phyloP scores from a whole-genome alignment of 2,797 vertebrate genomes.

The Gymnoscopelus microlampas region DNA sequence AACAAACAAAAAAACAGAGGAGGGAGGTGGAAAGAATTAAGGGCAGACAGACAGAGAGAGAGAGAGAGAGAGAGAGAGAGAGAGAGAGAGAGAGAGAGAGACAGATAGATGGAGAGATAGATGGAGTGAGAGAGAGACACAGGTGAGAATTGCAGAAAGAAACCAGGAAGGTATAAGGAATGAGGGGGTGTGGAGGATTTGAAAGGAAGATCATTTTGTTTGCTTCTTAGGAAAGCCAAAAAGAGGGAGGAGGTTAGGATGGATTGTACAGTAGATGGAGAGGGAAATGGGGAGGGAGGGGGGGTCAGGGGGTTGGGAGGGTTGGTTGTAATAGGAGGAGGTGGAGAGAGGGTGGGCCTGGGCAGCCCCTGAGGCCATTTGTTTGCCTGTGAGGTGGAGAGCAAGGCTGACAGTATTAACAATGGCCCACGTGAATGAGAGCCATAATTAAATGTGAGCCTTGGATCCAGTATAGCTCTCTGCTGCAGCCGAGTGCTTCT shows the following conservation, averaged over 20 bases:
- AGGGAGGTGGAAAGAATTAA: not conserved
- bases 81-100: not conserved
- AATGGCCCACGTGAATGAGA: slow-evolving; percentile 58
- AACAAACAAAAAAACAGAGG: not conserved
- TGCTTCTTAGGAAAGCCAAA: too few species aligned
- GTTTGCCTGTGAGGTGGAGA: slow-evolving; percentile 40
- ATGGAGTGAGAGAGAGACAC: not conserved
- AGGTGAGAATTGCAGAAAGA: too few species aligned
- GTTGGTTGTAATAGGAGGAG: slow-evolving; percentile 1
- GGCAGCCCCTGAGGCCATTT: slow-evolving; percentile 14
- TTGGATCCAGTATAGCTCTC: slow-evolving; percentile 57
- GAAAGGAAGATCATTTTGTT: too few species aligned
- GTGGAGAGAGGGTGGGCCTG: slow-evolving; percentile 19
- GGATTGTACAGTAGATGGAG: too few species aligned
- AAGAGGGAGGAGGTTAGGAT: too few species aligned
- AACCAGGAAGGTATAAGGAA: too few species aligned
- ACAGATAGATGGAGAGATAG: not conserved
- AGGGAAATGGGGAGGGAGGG: not conserved
- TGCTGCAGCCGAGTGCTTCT: slow-evolving; percentile 52
- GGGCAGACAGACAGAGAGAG: not conserved
- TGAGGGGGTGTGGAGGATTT: too few species aligned
- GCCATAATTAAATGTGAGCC: slow-evolving; percentile 70
- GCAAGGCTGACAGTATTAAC: slow-evolving; percentile 54
- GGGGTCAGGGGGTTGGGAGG: not conserved
- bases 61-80: not conserved